Percentiles rank a stretch among this genome's conserved stretches.
Evolutionary conservation across 1,140 invertebrate genomes (phyloP).

Genomic region (Papilio machaon): DNA sequence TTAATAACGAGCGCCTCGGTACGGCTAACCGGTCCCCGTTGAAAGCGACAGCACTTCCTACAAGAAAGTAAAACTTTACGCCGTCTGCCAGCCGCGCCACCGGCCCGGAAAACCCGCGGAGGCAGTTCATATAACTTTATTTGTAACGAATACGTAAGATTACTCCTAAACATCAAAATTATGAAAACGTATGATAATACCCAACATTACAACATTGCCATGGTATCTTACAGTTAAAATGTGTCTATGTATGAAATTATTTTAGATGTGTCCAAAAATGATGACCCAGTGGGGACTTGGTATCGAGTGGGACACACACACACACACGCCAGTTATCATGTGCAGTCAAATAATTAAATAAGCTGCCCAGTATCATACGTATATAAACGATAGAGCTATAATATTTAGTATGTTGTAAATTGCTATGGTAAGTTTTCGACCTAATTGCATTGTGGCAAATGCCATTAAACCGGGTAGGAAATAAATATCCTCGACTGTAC

Average conservation of each 20-base stretch:
- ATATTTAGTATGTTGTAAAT: not conserved
- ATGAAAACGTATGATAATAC: no score
- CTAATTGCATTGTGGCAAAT: not conserved
- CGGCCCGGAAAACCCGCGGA: conserved; percentile 64
- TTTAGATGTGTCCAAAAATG: not conserved
- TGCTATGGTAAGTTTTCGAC: not conserved
- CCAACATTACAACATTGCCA: not conserved
- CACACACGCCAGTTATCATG: no score
- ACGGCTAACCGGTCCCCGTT: conserved; percentile 70
- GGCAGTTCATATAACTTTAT: conserved; percentile 44
- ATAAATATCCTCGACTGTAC: not conserved
- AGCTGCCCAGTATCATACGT: not conserved
- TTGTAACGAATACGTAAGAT: conserved; percentile 37
- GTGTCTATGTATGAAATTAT: not conserved
- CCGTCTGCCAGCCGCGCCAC: conserved; percentile 42
- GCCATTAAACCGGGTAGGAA: not conserved
- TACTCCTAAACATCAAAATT: no score
- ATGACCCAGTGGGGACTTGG: no score
- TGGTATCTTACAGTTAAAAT: not conserved
- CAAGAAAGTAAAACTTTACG: conserved; percentile 78
- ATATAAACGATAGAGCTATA: not conserved
- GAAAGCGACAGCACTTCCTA: conserved; percentile 80
- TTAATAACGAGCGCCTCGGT: conserved; percentile 56
- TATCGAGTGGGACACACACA: not conserved
- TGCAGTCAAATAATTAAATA: not conserved